A percentile compares a stretch with the other conserved stretches of the same genome.
These are phyloP conservation scores for Aegotheles bennettii DNA, from an alignment of 2,113 vertebrate genomes.

Conservation along the genomic window DNA sequence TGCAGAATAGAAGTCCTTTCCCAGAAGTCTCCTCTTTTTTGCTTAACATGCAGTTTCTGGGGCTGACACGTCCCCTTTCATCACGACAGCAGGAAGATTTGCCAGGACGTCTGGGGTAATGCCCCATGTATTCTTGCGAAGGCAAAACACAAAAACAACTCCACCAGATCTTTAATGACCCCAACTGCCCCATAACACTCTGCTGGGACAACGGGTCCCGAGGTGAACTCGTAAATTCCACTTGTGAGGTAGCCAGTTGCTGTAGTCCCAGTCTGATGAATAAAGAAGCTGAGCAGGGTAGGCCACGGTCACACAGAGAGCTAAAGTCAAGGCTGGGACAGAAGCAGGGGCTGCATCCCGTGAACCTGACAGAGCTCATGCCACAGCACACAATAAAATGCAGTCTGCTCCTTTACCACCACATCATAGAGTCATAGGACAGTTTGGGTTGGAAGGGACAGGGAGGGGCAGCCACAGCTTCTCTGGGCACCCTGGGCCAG, in stretches of 20 bases:
- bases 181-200: not conserved
- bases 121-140: not conserved
- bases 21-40: conserved; percentile 1
- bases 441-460: no score
- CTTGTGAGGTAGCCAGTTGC: not conserved
- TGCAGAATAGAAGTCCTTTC: conserved; percentile 2
- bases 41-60: not conserved
- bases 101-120: not conserved
- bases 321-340: not conserved
- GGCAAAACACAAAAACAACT: not conserved
- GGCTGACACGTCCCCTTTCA: not conserved
- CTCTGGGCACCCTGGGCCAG: no score
- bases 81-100: not conserved
- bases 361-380: not conserved
- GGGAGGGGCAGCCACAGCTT: no score
- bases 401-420: not conserved
- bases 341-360: not conserved
- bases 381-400: fast-evolving
- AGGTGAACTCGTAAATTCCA: not conserved
- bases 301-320: not conserved
- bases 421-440: no score
- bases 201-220: not conserved
- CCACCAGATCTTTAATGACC: not conserved
- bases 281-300: not conserved
- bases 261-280: not conserved